Evolutionary conservation across 2,797 vertebrate genomes (phyloP).

Genomic region (Bovichtus diacanthus): DNA sequence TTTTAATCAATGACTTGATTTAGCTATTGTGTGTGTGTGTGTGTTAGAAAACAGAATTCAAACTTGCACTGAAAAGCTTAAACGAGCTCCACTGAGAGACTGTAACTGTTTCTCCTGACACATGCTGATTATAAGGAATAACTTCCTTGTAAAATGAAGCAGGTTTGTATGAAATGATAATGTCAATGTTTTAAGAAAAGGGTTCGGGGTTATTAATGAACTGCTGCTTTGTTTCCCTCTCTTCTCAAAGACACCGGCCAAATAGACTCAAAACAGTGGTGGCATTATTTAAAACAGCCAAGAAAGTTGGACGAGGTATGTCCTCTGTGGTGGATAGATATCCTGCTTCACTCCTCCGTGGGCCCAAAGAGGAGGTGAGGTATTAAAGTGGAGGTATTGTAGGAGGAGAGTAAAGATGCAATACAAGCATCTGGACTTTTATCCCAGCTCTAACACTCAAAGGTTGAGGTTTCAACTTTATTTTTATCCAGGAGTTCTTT

Average conservation of each 20-base stretch:
- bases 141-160: constrained; percentile 83
- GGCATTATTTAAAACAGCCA: constrained; percentile 39
- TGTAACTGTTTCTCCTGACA: neutral
- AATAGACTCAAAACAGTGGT: constrained; percentile 39
- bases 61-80: constrained; percentile 62
- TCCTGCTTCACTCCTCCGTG: constrained; percentile 43
- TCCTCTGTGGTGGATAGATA: constrained; percentile 31
- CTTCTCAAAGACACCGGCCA: constrained; percentile 34
- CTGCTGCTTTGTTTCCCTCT: constrained; percentile 29
- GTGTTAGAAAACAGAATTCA: neutral
- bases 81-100: constrained; percentile 2
- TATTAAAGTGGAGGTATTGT: constrained; percentile 19
- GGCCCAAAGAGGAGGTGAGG: constrained; percentile 35
- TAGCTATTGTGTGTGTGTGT: constrained; percentile 6
- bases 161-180: constrained; percentile 13
- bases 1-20: constrained; percentile 30
- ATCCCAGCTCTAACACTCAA: constrained; percentile 53
- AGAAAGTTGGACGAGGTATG: constrained; percentile 26
- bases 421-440: constrained; percentile 62
- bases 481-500: constrained; percentile 67
- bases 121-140: constrained; percentile 81
- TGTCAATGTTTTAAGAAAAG: neutral
- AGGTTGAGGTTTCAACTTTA: constrained; percentile 44
- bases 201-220: no score
- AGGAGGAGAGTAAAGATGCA: constrained; percentile 58